These are phyloP conservation scores for Callocephalon fimbriatum DNA, from an alignment of 2,113 vertebrate species.

Conservation along the genomic window DNA sequence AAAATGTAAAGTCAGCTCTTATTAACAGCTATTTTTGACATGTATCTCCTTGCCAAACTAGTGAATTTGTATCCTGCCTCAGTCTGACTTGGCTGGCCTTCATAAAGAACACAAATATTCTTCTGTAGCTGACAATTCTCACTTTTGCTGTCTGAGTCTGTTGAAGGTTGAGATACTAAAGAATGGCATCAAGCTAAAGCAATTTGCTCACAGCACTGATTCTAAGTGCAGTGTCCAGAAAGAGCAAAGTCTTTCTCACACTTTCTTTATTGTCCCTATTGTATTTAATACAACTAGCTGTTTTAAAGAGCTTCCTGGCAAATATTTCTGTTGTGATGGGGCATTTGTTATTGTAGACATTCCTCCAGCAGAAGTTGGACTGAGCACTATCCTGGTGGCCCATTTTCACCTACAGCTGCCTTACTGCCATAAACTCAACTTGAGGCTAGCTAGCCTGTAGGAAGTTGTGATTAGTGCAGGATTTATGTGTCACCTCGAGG, in stretches of 20 bases:
- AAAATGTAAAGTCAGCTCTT: background rate
- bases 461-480: background rate
- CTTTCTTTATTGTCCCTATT: background rate
- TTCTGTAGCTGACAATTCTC: background rate
- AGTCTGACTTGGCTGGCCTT: background rate
- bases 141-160: background rate
- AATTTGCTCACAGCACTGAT: background rate
- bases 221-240: background rate
- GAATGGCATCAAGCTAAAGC: background rate
- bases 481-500: background rate
- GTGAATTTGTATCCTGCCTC: background rate
- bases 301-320: conserved; percentile 32
- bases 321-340: conserved; percentile 38
- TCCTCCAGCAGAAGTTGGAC: conserved; percentile 16
- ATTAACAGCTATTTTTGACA: background rate
- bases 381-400: background rate
- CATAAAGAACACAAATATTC: background rate
- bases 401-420: conserved; percentile 26
- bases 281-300: background rate
- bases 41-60: background rate
- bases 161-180: background rate
- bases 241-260: background rate
- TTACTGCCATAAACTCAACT: background rate
- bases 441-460: background rate
- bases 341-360: conserved; percentile 22